Evolutionary conservation across 92 coral and sea anemone species (phyloP).

Genomic region (Bergia puertoricense): DNA sequence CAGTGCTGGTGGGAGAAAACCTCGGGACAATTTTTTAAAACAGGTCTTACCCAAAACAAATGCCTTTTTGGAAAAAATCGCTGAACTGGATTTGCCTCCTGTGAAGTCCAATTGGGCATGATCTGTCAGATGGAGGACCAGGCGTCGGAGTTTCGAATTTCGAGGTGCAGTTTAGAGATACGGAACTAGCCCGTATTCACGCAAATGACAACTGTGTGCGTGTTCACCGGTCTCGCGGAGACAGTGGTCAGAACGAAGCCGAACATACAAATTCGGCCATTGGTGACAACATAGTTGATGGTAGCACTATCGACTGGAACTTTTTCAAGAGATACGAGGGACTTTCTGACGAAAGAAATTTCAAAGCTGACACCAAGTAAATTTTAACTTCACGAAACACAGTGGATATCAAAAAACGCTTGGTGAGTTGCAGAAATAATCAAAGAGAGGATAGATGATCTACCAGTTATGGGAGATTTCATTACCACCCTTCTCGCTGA

Average conservation of each 20-base stretch:
- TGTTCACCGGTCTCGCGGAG: constrained; percentile 57
- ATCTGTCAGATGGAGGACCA: not conserved
- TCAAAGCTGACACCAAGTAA: constrained; percentile 28
- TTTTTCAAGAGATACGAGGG: constrained; percentile 44
- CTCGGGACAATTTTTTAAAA: not conserved
- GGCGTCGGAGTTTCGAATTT: constrained; percentile 2
- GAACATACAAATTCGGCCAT: constrained; percentile 64
- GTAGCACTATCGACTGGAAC: constrained; percentile 61
- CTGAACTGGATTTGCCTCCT: not conserved
- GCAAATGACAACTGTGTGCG: constrained; percentile 51
- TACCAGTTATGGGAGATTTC: constrained; percentile 52
- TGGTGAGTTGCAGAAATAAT: constrained; percentile 58
- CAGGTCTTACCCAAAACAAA: not conserved
- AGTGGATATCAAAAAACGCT: constrained; percentile 60
- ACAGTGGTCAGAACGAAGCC: constrained; percentile 68
- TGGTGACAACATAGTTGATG: constrained; percentile 59
- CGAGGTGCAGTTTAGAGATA: constrained; percentile 47
- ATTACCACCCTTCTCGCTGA: constrained; percentile 30
- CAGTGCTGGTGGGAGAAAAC: not conserved
- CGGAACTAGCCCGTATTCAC: constrained; percentile 52
- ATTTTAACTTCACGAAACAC: constrained; percentile 45
- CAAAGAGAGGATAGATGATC: constrained; percentile 57
- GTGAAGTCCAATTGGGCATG: not conserved
- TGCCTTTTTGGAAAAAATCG: not conserved
- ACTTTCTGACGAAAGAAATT: constrained; percentile 45